phyloP scores from a whole-genome alignment of 2,113 vertebrate genomes.

The Spea multiplicata region DNA sequence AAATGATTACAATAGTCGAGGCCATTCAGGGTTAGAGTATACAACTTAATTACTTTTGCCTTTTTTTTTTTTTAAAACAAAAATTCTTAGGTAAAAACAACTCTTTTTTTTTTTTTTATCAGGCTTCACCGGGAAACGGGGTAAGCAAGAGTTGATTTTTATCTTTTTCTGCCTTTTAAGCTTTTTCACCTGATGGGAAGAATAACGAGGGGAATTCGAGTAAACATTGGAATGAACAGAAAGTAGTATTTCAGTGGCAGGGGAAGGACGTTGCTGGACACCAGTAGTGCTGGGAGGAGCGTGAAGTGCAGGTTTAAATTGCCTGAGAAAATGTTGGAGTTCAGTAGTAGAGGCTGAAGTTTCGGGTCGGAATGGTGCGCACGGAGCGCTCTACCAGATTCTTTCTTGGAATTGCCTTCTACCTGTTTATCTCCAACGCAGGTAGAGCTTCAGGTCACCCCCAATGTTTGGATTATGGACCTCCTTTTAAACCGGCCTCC shows the following conservation, averaged over 20 bases:
- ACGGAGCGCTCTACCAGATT: not conserved
- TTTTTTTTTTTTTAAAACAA: too few species aligned
- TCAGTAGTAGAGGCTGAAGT: constrained; percentile 58
- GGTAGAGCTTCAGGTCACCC: constrained; percentile 65
- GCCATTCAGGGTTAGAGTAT: too few species aligned
- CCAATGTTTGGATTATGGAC: constrained; percentile 80
- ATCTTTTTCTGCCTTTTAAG: not conserved
- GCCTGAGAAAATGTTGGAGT: constrained; percentile 47
- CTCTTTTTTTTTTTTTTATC: too few species aligned
- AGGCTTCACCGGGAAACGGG: not conserved
- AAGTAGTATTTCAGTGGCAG: not conserved
- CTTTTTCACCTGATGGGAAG: not conserved
- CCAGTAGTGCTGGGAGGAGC: not conserved
- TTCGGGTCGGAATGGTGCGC: not conserved
- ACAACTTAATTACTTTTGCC: too few species aligned
- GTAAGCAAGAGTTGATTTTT: not conserved
- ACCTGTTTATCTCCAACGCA: constrained; percentile 28
- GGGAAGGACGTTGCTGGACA: not conserved
- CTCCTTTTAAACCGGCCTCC: constrained; percentile 68
- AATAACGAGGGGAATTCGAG: not conserved
- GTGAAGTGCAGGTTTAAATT: constrained; percentile 1
- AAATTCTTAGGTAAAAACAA: too few species aligned
- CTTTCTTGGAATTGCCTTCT: constrained; percentile 26
- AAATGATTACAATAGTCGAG: too few species aligned
- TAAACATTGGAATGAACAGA: not conserved